Percentiles rank a stretch among this genome's conserved stretches.
Conservation (phyloP, 2,888 invertebrate genomes). For the Aleiodes alternator region DNA sequence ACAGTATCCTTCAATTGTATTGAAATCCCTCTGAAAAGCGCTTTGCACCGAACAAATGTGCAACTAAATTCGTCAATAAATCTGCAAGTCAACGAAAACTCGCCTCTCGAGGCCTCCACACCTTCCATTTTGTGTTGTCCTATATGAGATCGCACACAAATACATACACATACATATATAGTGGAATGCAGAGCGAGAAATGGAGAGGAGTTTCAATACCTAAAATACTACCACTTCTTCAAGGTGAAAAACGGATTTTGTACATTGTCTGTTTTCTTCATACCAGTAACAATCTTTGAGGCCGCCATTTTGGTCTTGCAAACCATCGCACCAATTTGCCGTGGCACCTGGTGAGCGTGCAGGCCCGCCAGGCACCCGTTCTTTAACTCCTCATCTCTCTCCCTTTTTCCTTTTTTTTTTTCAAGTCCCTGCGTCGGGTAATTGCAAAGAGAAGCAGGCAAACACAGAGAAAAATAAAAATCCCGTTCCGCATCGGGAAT, state of each 20-base stretch:
- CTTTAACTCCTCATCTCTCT: slow-evolving; percentile 38
- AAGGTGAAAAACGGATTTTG: too few relatives aligned
- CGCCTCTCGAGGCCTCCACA: slow-evolving; percentile 36
- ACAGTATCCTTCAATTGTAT: slow-evolving; percentile 69
- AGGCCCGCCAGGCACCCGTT: slow-evolving; percentile 47
- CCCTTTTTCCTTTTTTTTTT: slow-evolving; percentile 3
- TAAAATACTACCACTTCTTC: not conserved
- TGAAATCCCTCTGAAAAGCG: slow-evolving; percentile 62
- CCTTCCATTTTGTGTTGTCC: slow-evolving; percentile 20
- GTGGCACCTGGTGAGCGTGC: slow-evolving; percentile 58
- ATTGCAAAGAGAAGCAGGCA: slow-evolving; percentile 47
- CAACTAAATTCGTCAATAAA: slow-evolving; percentile 71
- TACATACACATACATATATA: too few relatives aligned
- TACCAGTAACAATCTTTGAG: slow-evolving; percentile 26
- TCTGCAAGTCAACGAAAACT: slow-evolving; percentile 66
- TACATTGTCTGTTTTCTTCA: not conserved
- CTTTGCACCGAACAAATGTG: slow-evolving; percentile 65
- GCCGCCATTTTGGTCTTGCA: slow-evolving; percentile 12
- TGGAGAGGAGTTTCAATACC: too few relatives aligned
- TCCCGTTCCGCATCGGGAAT: slow-evolving; percentile 45
- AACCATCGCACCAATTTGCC: slow-evolving; percentile 60
- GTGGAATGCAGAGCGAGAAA: too few relatives aligned
- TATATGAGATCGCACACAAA: too few relatives aligned
- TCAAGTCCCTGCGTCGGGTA: slow-evolving; percentile 44
- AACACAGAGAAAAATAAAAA: slow-evolving; percentile 33